These are phyloP conservation scores for Eclectus roratus DNA, from an alignment of 2,113 vertebrate genomes.

Conservation along the genomic window DNA sequence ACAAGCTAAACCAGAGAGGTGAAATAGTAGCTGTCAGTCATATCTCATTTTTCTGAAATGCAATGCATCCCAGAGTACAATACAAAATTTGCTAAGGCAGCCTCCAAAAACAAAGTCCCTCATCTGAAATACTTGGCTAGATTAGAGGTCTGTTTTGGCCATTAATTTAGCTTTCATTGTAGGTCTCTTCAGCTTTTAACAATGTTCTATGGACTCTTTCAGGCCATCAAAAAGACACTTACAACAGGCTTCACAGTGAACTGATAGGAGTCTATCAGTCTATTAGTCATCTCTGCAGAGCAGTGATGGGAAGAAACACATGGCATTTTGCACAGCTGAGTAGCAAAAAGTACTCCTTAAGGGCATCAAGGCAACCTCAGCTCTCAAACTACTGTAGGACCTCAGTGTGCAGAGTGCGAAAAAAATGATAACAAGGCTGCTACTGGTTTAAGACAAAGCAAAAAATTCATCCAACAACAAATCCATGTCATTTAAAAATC, in stretches of 20 bases:
- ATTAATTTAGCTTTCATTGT: constrained; percentile 23
- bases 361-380: constrained; percentile 6
- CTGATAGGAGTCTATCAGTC: neutral
- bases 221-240: constrained; percentile 42
- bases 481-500: neutral
- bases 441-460: neutral
- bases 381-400: constrained; percentile 3
- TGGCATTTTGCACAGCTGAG: constrained; percentile 50
- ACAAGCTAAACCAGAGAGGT: neutral
- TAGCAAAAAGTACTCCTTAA: constrained; percentile 56
- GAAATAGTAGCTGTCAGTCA: neutral
- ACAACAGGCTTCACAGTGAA: constrained; percentile 3
- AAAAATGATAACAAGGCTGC: neutral
- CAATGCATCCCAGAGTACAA: neutral
- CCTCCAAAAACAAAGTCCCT: neutral
- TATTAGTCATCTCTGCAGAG: constrained; percentile 46
- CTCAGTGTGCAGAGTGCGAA: neutral
- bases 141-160: neutral
- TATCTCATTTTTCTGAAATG: neutral
- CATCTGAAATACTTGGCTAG: neutral
- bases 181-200: constrained; percentile 36
- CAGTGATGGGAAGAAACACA: constrained; percentile 40
- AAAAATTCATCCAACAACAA: neutral
- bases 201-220: constrained; percentile 1
- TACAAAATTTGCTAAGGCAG: neutral